Evolutionary conservation across 2,797 vertebrate genomes (phyloP).

Genomic region (Borostomias antarcticus): DNA sequence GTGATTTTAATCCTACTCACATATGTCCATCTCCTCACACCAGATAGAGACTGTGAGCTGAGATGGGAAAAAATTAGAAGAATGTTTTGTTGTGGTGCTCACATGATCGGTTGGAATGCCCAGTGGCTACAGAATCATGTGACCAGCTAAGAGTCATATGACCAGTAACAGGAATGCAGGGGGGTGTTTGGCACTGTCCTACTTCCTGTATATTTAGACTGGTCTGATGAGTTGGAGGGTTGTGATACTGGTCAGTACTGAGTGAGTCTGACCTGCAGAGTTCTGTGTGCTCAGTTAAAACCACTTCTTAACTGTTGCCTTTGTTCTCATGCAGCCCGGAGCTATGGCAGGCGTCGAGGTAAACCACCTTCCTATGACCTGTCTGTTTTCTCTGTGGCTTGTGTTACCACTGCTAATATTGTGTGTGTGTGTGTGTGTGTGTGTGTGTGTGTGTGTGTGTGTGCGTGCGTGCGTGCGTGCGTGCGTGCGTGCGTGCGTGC

Average conservation of each 20-base stretch:
- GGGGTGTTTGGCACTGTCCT: no score
- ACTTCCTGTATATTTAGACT: no score
- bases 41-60: no score
- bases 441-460: conserved; percentile 9
- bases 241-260: no score
- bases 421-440: conserved; percentile 26
- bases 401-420: conserved; percentile 49
- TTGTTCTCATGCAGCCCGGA: conserved; percentile 97
- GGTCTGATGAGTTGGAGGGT: no score
- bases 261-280: conserved; percentile 7
- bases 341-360: conserved; percentile 99
- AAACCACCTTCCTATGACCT: conserved; percentile 77
- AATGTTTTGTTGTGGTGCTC: conserved; percentile 12
- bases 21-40: no score
- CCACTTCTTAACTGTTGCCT: conserved; percentile 74
- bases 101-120: conserved; percentile 23
- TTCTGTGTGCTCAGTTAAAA: conserved; percentile 36
- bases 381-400: conserved; percentile 61
- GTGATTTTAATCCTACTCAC: neutral
- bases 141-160: conserved; percentile 32
- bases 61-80: no score
- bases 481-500: neutral
- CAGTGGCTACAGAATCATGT: no score
- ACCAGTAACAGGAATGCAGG: conserved; percentile 21
- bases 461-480: neutral